A percentile compares a stretch with the other conserved stretches of the same genome.
phyloP scores from a whole-genome alignment of 2,113 vertebrate species.

The Trachemys scripta region DNA sequence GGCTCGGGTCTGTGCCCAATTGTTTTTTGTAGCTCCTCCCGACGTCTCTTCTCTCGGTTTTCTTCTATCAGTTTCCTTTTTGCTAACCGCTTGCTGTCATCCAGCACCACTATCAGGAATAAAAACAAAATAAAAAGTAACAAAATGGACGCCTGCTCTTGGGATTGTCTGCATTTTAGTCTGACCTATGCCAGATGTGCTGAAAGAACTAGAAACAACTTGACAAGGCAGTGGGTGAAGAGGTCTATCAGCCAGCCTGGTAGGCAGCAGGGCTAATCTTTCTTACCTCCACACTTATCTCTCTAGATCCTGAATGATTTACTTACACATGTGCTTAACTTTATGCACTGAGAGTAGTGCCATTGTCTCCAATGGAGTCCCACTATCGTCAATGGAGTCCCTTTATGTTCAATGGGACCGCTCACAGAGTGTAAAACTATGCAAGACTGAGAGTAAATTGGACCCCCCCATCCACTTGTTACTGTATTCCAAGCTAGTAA shows the following conservation, averaged over 20 bases:
- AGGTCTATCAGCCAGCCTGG: background rate
- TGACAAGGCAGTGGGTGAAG: background rate
- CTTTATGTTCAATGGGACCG: background rate
- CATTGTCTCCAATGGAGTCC: background rate
- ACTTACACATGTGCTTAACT: background rate
- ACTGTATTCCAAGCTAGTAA: background rate
- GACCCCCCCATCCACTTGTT: accelerated
- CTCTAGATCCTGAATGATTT: background rate
- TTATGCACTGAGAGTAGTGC: background rate
- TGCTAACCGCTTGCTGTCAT: conserved; percentile 95
- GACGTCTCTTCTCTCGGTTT: conserved; percentile 92
- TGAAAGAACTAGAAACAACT: background rate
- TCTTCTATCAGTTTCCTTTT: conserved; percentile 98
- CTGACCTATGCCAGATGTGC: background rate
- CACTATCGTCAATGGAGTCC: background rate
- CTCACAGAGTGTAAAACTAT: background rate
- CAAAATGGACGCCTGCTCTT: conserved; percentile 2
- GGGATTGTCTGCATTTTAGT: background rate
- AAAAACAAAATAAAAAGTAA: background rate
- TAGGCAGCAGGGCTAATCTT: background rate
- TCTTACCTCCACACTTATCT: background rate
- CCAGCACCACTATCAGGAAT: conserved; percentile 90
- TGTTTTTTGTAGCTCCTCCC: conserved; percentile 92
- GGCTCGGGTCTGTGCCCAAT: conserved; percentile 93
- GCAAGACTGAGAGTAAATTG: background rate